These are phyloP conservation scores for Propithecus perrieri DNA, from an alignment of 2,797 vertebrate genomes.

Conservation along the genomic window DNA sequence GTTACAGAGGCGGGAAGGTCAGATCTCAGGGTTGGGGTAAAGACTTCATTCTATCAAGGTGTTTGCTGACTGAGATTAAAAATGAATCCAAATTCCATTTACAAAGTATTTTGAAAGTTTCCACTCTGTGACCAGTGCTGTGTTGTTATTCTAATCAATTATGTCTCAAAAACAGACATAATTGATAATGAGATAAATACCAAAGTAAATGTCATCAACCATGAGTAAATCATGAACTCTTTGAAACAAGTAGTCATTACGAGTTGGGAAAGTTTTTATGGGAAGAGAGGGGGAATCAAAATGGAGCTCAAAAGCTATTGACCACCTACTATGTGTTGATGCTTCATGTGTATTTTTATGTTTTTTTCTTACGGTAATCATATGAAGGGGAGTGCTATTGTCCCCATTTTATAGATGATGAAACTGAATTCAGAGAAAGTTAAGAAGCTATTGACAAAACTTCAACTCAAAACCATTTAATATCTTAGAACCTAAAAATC, in stretches of 20 bases:
- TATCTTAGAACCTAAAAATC: not conserved
- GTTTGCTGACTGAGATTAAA: not conserved
- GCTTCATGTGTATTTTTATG: not conserved
- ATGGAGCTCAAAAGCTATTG: not conserved
- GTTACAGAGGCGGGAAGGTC: not conserved
- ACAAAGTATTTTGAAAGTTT: not conserved
- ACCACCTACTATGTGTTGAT: not conserved
- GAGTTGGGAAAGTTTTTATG: not conserved
- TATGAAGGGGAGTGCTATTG: not conserved
- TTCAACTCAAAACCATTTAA: not conserved
- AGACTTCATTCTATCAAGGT: not conserved
- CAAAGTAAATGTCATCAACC: not conserved
- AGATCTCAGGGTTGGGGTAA: not conserved
- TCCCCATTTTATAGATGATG: not conserved
- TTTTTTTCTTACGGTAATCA: not conserved
- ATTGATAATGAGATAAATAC: not conserved
- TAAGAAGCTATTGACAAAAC: not conserved
- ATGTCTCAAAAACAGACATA: not conserved
- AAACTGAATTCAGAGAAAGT: not conserved
- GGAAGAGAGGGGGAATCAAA: not conserved
- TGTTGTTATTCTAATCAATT: too few species aligned
- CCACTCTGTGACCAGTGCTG: not conserved
- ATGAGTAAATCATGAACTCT: not conserved
- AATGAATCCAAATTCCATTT: not conserved
- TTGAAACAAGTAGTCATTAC: not conserved